phyloP scores from a whole-genome alignment of 2,797 vertebrate species.

The Micrastur ruficollis region DNA sequence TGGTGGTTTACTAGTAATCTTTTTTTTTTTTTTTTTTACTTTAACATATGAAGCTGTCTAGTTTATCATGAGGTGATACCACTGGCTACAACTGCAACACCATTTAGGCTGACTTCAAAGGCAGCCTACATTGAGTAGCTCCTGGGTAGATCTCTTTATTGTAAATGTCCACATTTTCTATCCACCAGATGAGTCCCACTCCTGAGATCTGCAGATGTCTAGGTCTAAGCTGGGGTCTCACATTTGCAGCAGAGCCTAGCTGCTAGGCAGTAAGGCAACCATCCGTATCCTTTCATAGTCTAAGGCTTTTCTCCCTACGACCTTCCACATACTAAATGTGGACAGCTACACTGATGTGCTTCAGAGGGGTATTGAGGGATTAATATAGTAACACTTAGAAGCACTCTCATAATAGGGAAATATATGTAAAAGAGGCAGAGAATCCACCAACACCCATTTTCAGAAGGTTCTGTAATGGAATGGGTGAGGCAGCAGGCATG shows the following conservation, averaged over 20 bases:
- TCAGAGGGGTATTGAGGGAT: not conserved
- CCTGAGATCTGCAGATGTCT: not conserved
- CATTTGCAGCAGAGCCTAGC: accelerated
- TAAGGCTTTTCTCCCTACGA: not conserved
- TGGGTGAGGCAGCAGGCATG: not conserved
- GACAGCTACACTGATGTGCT: not conserved
- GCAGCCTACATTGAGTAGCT: not conserved
- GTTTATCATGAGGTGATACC: not conserved
- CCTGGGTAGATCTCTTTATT: not conserved
- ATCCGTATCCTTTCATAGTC: not conserved
- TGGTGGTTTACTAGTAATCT: not conserved
- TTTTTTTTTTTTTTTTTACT: not conserved
- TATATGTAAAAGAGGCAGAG: not conserved
- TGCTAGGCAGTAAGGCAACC: not conserved
- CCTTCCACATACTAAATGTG: not conserved
- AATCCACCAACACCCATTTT: not conserved
- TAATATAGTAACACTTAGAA: not conserved
- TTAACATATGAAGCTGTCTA: not conserved
- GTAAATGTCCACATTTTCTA: not conserved
- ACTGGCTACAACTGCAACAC: not conserved
- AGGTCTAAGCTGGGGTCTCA: not conserved
- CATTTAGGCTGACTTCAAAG: not conserved
- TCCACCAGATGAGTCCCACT: not conserved
- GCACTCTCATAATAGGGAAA: not conserved
- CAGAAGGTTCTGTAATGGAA: not conserved